Base-by-base conservation (phyloP, 2,113 vertebrate genomes). In the Epinephelus cyanopodus region DNA sequence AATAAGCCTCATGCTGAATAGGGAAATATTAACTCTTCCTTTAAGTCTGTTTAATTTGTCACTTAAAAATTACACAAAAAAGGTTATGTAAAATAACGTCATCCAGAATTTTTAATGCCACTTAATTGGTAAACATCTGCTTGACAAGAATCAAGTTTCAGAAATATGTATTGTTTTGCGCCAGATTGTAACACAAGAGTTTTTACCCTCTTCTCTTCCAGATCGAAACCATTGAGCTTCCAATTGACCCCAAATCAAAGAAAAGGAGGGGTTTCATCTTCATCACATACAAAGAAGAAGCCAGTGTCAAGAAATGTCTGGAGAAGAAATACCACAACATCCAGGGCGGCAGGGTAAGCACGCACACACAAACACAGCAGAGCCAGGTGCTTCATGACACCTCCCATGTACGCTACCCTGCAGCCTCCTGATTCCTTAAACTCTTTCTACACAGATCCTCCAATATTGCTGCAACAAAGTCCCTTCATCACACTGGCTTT, bases 191-290 rank as follows among this genome's bases (percentile, higher is more conserved):
- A 39, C 29, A n/a, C 0, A 17, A 11, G n/a, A 17, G 0, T 14
- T 58, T 47, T 8, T 10, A 2, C 3, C 4, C 0, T 14, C 19
- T 27, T 2, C 12, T 69, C 11, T 57, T 92, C 23, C 82, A 99
- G 98, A 99, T 99, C 12, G 98, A 99, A 90, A 96, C 97, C 50
- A 97, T 99, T 80, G 98, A 99, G 90, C 97, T 99, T 88, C 98
- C 98, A 64, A 96, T 99, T 87, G 98, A 99, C 93, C 97, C 97
- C 79, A 99, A 99, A 89, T 96, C 97, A 15, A 98, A 97, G 93
- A 99, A 99, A 87, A 97, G 98, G 93, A 96, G 98, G 92, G 98
- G 98, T 0, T 99, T 99, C 95, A 98, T 99, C 74, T 99, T 99
- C 88, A 97, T 99, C 89, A 99, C 98, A 2, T 99, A 97, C 92